Percentiles rank a stretch among this genome's conserved stretches.
These are phyloP conservation scores for Podargus strigoides DNA, from an alignment of 2,797 vertebrate species.

Conservation along the genomic window DNA sequence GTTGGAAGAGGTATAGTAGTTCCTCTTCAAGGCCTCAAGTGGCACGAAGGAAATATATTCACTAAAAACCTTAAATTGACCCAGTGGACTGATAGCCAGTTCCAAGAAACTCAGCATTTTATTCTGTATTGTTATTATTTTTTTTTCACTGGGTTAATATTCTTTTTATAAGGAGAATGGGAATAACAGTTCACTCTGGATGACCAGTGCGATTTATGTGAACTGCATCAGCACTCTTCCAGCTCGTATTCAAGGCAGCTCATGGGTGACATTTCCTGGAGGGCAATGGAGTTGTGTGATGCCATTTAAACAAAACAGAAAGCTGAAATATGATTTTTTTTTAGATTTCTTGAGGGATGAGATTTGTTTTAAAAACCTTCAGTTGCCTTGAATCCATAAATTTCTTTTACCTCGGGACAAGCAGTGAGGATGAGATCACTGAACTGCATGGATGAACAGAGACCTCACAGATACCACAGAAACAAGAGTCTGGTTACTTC, in stretches of 20 bases:
- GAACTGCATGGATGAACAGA: neutral
- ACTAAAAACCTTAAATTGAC: conserved; percentile 20
- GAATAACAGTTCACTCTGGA: conserved; percentile 25
- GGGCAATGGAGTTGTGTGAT: neutral
- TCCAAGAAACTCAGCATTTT: conserved; percentile 35
- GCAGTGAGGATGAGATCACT: conserved; percentile 39
- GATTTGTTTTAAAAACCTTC: conserved; percentile 45
- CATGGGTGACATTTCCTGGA: neutral
- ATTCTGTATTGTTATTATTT: neutral
- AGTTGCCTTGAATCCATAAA: conserved; percentile 7
- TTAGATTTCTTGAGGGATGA: conserved; percentile 12
- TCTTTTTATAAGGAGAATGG: conserved; percentile 49
- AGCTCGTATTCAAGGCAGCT: neutral
- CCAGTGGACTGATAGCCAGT: neutral
- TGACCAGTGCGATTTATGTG: neutral
- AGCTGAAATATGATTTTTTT: conserved; percentile 14
- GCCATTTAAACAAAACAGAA: conserved; percentile 40
- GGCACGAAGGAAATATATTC: neutral
- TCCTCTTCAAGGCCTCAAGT: conserved; percentile 28
- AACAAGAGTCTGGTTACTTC: neutral
- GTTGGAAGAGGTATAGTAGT: neutral
- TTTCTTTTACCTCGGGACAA: conserved; percentile 17
- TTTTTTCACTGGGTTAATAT: conserved; percentile 4
- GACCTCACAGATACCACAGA: neutral
- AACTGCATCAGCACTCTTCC: conserved; percentile 2